Conservation (phyloP, 2,113 vertebrate genomes). For the Chaenocephalus aceratus region DNA sequence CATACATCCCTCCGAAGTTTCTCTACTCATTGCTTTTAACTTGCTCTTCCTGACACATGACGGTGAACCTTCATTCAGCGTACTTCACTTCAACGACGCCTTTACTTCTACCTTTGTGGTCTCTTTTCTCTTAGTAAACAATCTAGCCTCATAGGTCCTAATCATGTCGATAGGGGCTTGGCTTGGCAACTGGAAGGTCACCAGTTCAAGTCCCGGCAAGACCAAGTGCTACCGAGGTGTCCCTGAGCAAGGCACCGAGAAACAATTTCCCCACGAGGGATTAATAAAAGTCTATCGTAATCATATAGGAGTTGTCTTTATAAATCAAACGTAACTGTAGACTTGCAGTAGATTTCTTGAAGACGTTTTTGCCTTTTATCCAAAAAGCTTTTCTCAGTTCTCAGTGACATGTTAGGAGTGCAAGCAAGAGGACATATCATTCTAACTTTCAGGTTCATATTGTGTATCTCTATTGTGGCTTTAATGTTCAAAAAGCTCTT, state of each 20-base stretch:
- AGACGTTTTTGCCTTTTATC: background rate
- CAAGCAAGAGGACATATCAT: too few relatives aligned
- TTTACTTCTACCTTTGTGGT: constrained; percentile 22
- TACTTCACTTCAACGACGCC: background rate
- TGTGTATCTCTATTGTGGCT: too few relatives aligned
- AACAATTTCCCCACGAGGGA: too few relatives aligned
- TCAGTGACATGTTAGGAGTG: background rate
- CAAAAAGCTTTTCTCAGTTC: background rate
- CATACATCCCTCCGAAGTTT: constrained; percentile 41
- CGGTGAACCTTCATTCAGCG: constrained; percentile 10
- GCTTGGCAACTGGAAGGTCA: too few relatives aligned
- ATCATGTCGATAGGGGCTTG: background rate
- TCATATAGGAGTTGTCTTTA: background rate
- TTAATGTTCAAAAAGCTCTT: too few relatives aligned
- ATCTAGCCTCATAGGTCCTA: background rate
- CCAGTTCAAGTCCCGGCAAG: too few relatives aligned
- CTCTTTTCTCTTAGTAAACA: too few relatives aligned
- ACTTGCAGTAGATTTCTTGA: background rate
- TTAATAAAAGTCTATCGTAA: too few relatives aligned
- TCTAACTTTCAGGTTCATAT: too few relatives aligned
- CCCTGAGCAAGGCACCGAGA: too few relatives aligned
- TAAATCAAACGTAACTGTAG: background rate
- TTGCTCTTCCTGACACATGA: background rate
- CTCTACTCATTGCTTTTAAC: background rate
- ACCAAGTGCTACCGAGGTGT: too few relatives aligned